These are phyloP conservation scores for Lophius piscatorius DNA, from an alignment of 2,113 vertebrate species.

Conservation along the genomic window DNA sequence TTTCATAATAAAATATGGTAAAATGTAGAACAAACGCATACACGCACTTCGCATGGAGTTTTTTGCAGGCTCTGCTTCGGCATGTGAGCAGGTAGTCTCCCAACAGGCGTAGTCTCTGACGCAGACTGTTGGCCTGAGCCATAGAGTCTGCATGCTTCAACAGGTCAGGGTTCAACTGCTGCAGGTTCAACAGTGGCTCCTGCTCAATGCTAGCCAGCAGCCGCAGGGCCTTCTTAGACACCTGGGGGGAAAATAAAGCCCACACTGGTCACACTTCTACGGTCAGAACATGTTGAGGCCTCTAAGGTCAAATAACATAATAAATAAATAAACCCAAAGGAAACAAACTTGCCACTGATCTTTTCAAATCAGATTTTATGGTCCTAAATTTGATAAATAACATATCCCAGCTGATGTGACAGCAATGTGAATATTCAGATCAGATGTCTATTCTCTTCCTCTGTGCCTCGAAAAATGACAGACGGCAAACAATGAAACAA, in stretches of 20 bases:
- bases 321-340: too few species aligned
- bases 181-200: conserved; percentile 90
- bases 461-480: too few species aligned
- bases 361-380: too few species aligned
- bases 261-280: not conserved
- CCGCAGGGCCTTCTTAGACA: conserved; percentile 85
- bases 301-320: too few species aligned
- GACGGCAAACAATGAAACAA: too few species aligned
- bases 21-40: not conserved
- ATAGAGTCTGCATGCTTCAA: conserved; percentile 86
- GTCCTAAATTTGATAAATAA: too few species aligned
- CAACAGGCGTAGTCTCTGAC: conserved; percentile 89
- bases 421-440: too few species aligned
- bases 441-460: too few species aligned
- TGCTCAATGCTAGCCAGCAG: conserved; percentile 84
- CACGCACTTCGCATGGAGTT: conserved; percentile 73
- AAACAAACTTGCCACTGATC: too few species aligned
- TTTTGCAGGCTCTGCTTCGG: conserved; percentile 88
- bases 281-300: not conserved
- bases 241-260: conserved; percentile 77
- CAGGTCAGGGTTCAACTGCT: conserved; percentile 86
- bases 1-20: not conserved
- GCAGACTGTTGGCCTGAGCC: conserved; percentile 74
- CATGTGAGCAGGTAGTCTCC: conserved; percentile 91
- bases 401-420: too few species aligned